Evolutionary conservation across 2,888 invertebrate species (phyloP).

Genomic region (Omphaloscelis lunosa): DNA sequence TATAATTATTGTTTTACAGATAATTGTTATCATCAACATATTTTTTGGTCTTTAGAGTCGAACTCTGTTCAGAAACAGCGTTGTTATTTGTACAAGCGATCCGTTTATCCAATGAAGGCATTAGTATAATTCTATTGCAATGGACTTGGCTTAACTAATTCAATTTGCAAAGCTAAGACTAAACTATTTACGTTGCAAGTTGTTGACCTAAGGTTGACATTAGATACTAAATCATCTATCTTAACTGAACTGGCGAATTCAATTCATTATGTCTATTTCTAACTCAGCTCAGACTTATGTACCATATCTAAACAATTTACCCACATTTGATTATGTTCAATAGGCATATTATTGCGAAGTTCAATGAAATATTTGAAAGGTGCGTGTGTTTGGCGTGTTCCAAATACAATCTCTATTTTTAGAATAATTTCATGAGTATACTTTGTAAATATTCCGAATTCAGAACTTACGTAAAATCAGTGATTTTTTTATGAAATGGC

Average conservation of each 20-base stretch:
- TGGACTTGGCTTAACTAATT: slow-evolving; percentile 81
- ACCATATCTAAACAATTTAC: slow-evolving; percentile 18
- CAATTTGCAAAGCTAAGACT: slow-evolving; percentile 78
- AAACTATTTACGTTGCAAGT: slow-evolving; percentile 74
- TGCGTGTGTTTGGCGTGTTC: slow-evolving; percentile 26
- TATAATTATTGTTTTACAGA: background rate
- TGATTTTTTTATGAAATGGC: background rate
- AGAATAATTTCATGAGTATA: slow-evolving; percentile 10
- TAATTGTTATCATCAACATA: background rate
- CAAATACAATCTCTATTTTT: slow-evolving; percentile 41
- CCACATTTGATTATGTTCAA: slow-evolving; percentile 27
- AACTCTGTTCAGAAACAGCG: slow-evolving; percentile 5
- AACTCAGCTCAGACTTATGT: background rate
- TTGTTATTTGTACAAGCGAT: slow-evolving; percentile 31
- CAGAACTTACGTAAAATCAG: background rate
- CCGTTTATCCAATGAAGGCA: slow-evolving; percentile 77
- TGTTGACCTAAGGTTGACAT: slow-evolving; percentile 77
- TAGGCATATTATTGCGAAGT: slow-evolving; percentile 43
- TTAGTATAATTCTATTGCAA: slow-evolving; percentile 75
- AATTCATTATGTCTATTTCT: background rate
- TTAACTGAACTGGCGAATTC: slow-evolving; percentile 17
- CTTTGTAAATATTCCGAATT: slow-evolving; percentile 21
- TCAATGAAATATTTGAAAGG: slow-evolving; percentile 57
- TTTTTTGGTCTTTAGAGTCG: background rate
- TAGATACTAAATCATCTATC: slow-evolving; percentile 35